Percentiles rank a stretch among this genome's conserved stretches.
phyloP scores from a whole-genome alignment of 2,888 invertebrate species.

The Amblyjoppa fuscipennis region DNA sequence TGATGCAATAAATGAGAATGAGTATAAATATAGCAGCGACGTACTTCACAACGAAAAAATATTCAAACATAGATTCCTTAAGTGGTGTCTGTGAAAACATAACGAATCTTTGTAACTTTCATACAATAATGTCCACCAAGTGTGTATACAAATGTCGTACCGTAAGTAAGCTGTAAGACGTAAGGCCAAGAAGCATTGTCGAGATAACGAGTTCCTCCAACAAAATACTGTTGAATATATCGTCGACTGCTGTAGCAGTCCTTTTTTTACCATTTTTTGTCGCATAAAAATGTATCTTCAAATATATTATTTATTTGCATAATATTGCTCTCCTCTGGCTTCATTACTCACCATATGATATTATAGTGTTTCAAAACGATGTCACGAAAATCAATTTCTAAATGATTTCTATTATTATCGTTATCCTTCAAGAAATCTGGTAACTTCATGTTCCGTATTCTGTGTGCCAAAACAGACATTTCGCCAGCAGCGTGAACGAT shows the following conservation, averaged over 20 bases:
- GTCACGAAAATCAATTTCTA: conserved; percentile 27
- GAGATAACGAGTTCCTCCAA: conserved; percentile 62
- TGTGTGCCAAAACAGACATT: conserved; percentile 50
- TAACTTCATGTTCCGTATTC: conserved; percentile 31
- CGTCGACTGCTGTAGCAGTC: conserved; percentile 45
- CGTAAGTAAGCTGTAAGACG: conserved; percentile 59
- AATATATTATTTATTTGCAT: not conserved
- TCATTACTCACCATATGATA: conserved; percentile 50
- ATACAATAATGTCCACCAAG: not conserved
- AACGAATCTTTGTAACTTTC: not conserved
- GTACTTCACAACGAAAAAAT: conserved; percentile 39
- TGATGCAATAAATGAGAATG: conserved; percentile 69
- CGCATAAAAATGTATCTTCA: not conserved
- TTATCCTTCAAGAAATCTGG: conserved; percentile 19
- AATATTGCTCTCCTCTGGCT: not conserved
- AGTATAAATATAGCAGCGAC: conserved; percentile 54
- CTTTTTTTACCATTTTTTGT: conserved; percentile 26
- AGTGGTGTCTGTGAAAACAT: conserved; percentile 12
- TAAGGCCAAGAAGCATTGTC: conserved; percentile 59
- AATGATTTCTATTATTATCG: not conserved
- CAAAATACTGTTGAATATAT: conserved; percentile 51
- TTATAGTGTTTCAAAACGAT: conserved; percentile 47
- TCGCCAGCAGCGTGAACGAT: conserved; percentile 60
- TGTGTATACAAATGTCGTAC: conserved; percentile 18
- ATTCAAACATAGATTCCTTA: conserved; percentile 19